These are phyloP conservation scores for Erebia ligea DNA, from an alignment of 2,888 invertebrate species.

Conservation along the genomic window DNA sequence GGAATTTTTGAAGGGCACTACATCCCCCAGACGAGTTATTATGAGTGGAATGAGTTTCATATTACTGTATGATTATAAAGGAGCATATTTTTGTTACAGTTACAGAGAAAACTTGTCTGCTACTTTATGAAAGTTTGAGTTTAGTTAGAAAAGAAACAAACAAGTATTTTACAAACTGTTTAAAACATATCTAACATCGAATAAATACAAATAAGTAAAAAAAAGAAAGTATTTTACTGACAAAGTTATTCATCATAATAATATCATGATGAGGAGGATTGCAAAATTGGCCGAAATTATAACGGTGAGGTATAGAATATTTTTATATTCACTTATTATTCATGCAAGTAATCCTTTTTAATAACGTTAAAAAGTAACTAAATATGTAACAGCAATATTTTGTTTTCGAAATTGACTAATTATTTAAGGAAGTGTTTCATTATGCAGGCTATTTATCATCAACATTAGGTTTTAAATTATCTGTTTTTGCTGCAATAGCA, in stretches of 20 bases:
- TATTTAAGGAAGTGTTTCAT: slow-evolving; percentile 1
- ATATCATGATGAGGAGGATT: too few species aligned
- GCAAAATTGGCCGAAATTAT: too few species aligned
- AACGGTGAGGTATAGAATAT: too few species aligned
- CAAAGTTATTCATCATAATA: background rate
- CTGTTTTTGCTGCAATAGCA: slow-evolving; percentile 19
- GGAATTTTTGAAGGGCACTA: slow-evolving; percentile 17
- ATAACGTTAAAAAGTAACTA: background rate
- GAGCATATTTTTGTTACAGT: slow-evolving; percentile 2
- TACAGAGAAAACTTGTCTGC: slow-evolving; percentile 1
- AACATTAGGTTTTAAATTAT: slow-evolving; percentile 6
- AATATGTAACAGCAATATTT: background rate
- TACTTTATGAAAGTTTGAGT: background rate
- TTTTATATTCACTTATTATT: too few species aligned
- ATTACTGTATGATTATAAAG: background rate
- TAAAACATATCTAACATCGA: too few species aligned
- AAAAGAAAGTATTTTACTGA: too few species aligned
- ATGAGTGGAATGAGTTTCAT: slow-evolving; percentile 10
- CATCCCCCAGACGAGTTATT: slow-evolving; percentile 4
- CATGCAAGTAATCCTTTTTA: background rate
- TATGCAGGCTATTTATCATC: slow-evolving; percentile 14
- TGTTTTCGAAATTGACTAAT: background rate
- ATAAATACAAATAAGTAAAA: too few species aligned
- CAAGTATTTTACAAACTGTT: too few species aligned
- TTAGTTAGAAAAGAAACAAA: too few species aligned